These are phyloP conservation scores for Rugalucina vietnamica DNA, from an alignment of 2,888 invertebrate species.

Conservation along the genomic window DNA sequence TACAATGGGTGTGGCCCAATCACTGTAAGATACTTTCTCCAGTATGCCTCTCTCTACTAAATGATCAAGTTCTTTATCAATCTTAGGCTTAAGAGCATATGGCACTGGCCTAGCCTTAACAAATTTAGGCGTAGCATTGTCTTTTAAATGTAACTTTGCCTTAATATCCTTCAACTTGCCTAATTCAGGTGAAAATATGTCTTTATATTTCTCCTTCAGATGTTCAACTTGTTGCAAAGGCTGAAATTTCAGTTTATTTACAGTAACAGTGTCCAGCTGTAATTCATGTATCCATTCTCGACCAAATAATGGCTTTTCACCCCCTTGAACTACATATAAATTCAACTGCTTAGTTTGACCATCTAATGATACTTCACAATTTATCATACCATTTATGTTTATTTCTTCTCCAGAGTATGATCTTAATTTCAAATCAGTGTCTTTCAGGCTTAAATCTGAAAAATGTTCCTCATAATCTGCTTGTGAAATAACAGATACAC, in stretches of 20 bases:
- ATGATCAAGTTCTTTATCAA: slow-evolving; percentile 55
- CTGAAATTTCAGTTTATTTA: slow-evolving; percentile 26
- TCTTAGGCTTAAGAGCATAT: slow-evolving; percentile 48
- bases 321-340: slow-evolving; percentile 46
- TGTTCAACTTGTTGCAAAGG: background rate
- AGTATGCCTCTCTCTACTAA: slow-evolving; percentile 39
- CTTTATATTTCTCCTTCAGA: slow-evolving; percentile 22
- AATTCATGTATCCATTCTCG: slow-evolving; percentile 49
- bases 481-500: slow-evolving; percentile 50
- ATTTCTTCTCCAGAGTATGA: slow-evolving; percentile 51
- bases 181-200: slow-evolving; percentile 21
- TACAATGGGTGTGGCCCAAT: slow-evolving; percentile 70
- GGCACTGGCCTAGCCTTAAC: slow-evolving; percentile 55
- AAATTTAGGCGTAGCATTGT: slow-evolving; percentile 42
- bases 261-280: slow-evolving; percentile 35
- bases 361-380: slow-evolving; percentile 36
- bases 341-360: slow-evolving; percentile 10
- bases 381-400: slow-evolving; percentile 17
- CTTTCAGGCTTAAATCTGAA: background rate
- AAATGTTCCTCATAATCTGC: slow-evolving; percentile 21
- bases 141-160: slow-evolving; percentile 41
- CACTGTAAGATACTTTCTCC: slow-evolving; percentile 50
- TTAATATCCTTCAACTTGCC: slow-evolving; percentile 37
- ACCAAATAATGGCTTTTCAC: slow-evolving; percentile 50
- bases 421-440: slow-evolving; percentile 34